Evolutionary conservation across 2,888 invertebrate genomes (phyloP), one percentile per base, ranked within the genome.

Genomic region (Andrena bicolor): DNA sequence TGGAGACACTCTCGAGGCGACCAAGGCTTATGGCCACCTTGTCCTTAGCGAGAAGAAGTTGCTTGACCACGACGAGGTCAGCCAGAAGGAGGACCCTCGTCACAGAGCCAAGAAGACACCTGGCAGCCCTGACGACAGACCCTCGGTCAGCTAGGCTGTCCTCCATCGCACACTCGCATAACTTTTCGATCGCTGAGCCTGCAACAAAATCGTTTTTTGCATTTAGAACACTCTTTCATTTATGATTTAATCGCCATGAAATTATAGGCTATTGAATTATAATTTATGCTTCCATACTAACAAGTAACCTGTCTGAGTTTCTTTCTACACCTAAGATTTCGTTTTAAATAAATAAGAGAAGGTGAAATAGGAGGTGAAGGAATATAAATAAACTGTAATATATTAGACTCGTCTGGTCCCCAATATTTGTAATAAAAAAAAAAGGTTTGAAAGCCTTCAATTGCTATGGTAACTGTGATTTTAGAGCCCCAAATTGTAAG

Each of bases 61-160:
- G 99, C 92, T 99, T 98, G 76, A 99, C 99, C 66, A 99, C 98
- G 80, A 99, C 99, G 94, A 99, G 98, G 95, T 99, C 99, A 13
- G 99, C 99, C 89, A 99, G 95, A 78, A 99, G 95, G 73, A 99
- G 96, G 75, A 99, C 99, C 92, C 98, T 96, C 70, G 99, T 99
- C 88, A 99, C 98, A 76, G 99, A 98, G 65, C 98, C 98, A 78
- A 99, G 96, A 71, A 99, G 96, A 91, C 98, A 98, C 89, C 99
- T 96, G 82, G 99, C 98, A 69, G 99, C 98, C 89, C 98, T 95
- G 84, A 99, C 97, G 95, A 99, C 96, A 32, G 96, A 95, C 64
- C 96, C 96, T 88, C 96, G 94, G 90, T 96, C 96, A 61, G 95
- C 93, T 76, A 95, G 92, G 82, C 95, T 95, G 88, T 95, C 95